Conservation (phyloP, 1,140 invertebrate genomes). For the Temnothorax curvispinosus region DNA sequence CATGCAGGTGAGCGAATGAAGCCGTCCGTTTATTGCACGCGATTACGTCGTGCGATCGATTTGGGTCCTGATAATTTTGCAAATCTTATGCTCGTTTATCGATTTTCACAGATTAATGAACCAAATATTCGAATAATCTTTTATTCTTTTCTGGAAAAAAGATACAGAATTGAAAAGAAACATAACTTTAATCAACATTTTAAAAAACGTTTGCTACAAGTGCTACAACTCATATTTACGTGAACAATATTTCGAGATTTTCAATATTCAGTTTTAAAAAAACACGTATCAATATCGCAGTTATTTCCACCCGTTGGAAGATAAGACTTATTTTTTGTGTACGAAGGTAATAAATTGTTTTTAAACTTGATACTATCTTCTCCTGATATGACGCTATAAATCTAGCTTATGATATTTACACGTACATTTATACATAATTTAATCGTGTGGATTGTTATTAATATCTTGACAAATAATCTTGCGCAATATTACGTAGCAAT, state of each 20-base stretch:
- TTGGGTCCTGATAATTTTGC: background rate
- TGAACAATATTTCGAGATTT: constrained; percentile 11
- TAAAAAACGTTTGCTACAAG: background rate
- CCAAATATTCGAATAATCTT: background rate
- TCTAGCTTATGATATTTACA: background rate
- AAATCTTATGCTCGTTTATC: background rate
- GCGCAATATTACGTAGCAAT: background rate
- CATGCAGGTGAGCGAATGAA: constrained; percentile 76
- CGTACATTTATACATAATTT: background rate
- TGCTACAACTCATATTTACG: background rate
- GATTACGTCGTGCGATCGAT: background rate
- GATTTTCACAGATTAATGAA: background rate
- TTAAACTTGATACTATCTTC: background rate
- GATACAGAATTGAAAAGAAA: background rate
- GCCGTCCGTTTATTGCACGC: background rate
- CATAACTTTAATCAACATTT: background rate
- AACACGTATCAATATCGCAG: background rate
- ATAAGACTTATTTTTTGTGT: background rate
- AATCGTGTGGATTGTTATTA: background rate
- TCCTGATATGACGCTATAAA: background rate
- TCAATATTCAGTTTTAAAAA: background rate
- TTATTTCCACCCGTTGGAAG: background rate
- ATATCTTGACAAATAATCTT: background rate
- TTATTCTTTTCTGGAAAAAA: background rate
- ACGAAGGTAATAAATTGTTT: background rate